Evolutionary conservation across 2,888 invertebrate species (phyloP), one percentile per base, ranked within the genome.

Genomic region (Aethes cnicana): DNA sequence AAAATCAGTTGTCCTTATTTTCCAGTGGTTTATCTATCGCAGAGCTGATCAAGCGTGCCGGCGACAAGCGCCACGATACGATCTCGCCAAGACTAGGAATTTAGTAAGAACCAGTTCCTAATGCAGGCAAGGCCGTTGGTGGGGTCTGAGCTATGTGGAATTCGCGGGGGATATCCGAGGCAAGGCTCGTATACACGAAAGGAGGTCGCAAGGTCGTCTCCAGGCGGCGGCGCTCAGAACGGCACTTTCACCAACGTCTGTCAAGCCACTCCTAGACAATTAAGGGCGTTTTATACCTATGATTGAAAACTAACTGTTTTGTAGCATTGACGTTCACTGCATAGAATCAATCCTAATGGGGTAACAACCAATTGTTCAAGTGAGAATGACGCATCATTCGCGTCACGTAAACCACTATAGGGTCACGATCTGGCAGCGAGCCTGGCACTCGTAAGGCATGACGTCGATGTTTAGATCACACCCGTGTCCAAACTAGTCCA

Each of bases 171-270:
- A 53, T 50, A 58, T 55, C 47, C 48, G 55, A 56, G 61, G 55
- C 59, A 58, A 52, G 56, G 50, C 53, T 56, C 57, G 56, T 54
- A 54, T 52, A 47, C n/a, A n/a, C 48, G 55, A 47, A 54, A 59
- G 58, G 63, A 62, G 59, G 64, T 62, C 64, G 72, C 84, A 84
- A 84, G 85, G 84, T 80, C 83, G 74, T 72, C 68, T 68, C 60
- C 58, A 61, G 62, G 39, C 39, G 62, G 39, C 39, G 62, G 65
- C 63, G 69, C 64, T 59, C 68, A 68, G 70, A 65, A 69, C 69
- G 67, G 65, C 72, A 82, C 84, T 85, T 84, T 85, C 84, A 80
- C 82, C 77, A 36, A 37, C 43, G 72, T 74, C 73, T 73, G 63
- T 61, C 44, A 50, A 62, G 59, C 65, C 54, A 47, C 62, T 65